Base-by-base conservation (phyloP, 2,888 invertebrate genomes). In the Hirtodrosophila confusa region DNA sequence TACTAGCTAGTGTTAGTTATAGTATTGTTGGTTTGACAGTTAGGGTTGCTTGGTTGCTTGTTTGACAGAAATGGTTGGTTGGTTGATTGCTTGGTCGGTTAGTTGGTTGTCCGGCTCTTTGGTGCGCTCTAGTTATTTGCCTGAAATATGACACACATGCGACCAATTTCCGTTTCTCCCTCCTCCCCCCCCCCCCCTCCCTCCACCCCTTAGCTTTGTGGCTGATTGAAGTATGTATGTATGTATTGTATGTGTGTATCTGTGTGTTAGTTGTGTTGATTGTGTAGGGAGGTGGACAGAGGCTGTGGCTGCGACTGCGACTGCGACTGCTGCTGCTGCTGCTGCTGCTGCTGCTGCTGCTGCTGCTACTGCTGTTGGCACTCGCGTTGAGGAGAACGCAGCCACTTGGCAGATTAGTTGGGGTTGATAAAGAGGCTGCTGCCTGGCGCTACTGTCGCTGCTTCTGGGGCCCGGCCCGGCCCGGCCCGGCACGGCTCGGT, bases 381-480 rank as follows among this genome's bases (percentile, higher is more conserved):
- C 43, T 27, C 48, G 43, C 62, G 54, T 64, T 37, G 64, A 41
- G 68, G 10, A 39, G 41, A 33, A 53, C 44, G 51, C 50, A 55
- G 41, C 27, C 50, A 69, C 69, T 74, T 58, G 63, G 33, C 63
- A 55, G 75, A 55, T 72, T 69, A 75, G 72, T 69, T 39, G 75
- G 72, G 75, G 72, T 74, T 74, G 71, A 39, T 57, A 40, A 57
- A 43, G 69, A 68, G 69, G 70, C 53, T 44, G 41, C 67, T 17
- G 9, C 9, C 23, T 41, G 40, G 12, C 37, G 24, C 17, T n/a
- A 36, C 24, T 24, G 9, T 23, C 5, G 35, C 27, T 40, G 40
- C 39, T 35, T 17, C 17, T 17, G 17, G 17, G 17, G 17, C 17
- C 17, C 17, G 17, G 17, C 17, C 1, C 17, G 17, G 17, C 17